Conservation (phyloP, 2,888 invertebrate species). For the Sclerodermus sp. region DNA sequence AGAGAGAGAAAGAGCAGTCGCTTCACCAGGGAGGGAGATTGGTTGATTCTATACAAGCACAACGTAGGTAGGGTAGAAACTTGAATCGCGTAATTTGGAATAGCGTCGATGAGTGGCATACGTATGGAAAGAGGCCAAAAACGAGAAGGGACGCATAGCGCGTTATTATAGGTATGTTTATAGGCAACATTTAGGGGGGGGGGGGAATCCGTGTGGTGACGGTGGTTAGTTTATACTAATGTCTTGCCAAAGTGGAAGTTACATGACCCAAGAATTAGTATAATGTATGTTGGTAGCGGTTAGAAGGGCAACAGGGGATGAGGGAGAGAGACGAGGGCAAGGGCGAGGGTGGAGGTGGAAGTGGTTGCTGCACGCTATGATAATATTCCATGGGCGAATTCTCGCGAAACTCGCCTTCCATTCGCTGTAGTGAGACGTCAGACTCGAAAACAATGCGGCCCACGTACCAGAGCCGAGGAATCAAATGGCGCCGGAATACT, state of each 20-base stretch:
- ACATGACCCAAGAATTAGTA: conserved; percentile 43
- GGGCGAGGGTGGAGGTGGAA: neutral
- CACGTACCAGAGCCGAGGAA: conserved; percentile 37
- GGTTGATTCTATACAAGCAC: too few species aligned
- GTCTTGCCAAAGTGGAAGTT: conserved; percentile 39
- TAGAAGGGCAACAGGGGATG: neutral
- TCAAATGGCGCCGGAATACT: conserved; percentile 37
- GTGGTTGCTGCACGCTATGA: conserved; percentile 12
- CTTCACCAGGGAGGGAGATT: too few species aligned
- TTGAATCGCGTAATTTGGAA: too few species aligned
- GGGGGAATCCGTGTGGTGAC: conserved; percentile 11
- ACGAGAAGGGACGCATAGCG: too few species aligned
- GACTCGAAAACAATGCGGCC: conserved; percentile 42
- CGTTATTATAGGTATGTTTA: too few species aligned
- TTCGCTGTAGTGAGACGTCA: conserved; percentile 33
- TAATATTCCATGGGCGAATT: conserved; percentile 36
- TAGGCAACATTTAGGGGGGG: too few species aligned
- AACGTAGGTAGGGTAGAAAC: too few species aligned
- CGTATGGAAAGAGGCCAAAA: too few species aligned
- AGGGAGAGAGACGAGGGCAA: neutral
- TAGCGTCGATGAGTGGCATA: too few species aligned
- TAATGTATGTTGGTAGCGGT: conserved; percentile 30
- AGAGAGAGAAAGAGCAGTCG: too few species aligned
- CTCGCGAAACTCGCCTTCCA: conserved; percentile 11
- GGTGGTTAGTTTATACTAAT: conserved; percentile 42